Evolutionary conservation across 1,140 invertebrate species (phyloP), one percentile per base, ranked within the genome.

Genomic region (Halesus radiatus): DNA sequence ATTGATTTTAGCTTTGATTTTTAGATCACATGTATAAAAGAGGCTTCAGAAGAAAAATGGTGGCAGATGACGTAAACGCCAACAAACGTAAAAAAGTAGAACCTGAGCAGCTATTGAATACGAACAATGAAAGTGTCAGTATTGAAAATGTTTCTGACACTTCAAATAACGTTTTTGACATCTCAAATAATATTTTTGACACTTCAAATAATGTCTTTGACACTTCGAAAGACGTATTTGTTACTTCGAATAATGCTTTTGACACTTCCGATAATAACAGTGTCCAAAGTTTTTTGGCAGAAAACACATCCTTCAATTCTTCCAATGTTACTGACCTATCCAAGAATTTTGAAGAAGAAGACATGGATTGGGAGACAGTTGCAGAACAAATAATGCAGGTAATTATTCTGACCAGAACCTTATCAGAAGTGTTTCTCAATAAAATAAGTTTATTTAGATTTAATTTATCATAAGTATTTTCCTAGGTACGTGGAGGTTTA

Each of bases 341-440:
- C 18, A 66, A 66, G 10, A 45, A 3, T 45, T 64, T 60, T 16
- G 13, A 15, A 15, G 75, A 66, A 20, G 50, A 77, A 52, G 23
- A 52, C 22, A 77, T 77, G 75, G 75, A 77, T n/a, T 77, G 75
- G 75, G 75, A 77, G 23, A 23, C 58, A 37, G 20, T 68, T 26
- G 75, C 52, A 16, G 75, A 77, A 52, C 37, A 68, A 16, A 64
- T 77, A 45, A 64, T 77, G 64, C 58, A 68, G 58, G 62, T 77
- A 66, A 16, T 16, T 66, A 6, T 66, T 16, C 1, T 23, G 13
- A 29, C 4, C 23, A 64, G 18, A 64, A 66, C 13, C 29, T n/a
- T n/a, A n/a, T n/a, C n/a, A n/a, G 5, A 0, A 66, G 4, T 66
- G 15, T 32, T n/a, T 32, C n/a, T 45, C 1, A 66, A 66, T 15